These are phyloP conservation scores for Bicyclus anynana DNA, from an alignment of 1,140 invertebrate species.

Conservation along the genomic window DNA sequence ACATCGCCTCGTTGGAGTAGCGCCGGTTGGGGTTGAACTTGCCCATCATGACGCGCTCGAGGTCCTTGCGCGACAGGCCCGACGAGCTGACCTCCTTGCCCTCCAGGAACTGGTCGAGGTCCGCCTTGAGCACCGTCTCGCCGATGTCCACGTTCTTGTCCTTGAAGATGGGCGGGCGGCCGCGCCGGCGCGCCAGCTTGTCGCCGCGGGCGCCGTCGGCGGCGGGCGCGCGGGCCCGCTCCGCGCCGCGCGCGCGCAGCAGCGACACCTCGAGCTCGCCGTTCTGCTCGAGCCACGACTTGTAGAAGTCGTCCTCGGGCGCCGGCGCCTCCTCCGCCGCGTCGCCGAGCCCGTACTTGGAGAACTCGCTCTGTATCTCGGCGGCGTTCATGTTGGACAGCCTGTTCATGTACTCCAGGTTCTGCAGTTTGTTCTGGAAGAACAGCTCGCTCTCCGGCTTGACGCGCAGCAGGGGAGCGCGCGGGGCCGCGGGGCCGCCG, in stretches of 20 bases:
- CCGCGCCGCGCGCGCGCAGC: constrained; percentile 44
- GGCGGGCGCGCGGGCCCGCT: constrained; percentile 45
- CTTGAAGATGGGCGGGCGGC: constrained; percentile 62
- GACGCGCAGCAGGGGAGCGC: constrained; percentile 42
- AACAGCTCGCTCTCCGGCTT: constrained; percentile 68
- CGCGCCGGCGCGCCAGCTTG: constrained; percentile 42
- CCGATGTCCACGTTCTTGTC: constrained; percentile 65
- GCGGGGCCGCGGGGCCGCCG: background rate
- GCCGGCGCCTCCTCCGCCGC: constrained; percentile 41
- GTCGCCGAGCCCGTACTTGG: constrained; percentile 57
- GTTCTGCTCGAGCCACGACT: constrained; percentile 71
- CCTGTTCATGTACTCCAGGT: constrained; percentile 54
- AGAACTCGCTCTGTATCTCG: constrained; percentile 59
- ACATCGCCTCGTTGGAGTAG: constrained; percentile 70
- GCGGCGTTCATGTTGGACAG: constrained; percentile 57
- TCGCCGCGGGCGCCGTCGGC: constrained; percentile 42
- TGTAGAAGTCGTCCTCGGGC: constrained; percentile 66
- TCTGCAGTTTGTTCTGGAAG: constrained; percentile 60
- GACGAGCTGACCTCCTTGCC: constrained; percentile 73
- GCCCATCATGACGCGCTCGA: constrained; percentile 74
- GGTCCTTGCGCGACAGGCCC: constrained; percentile 65
- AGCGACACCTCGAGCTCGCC: constrained; percentile 71
- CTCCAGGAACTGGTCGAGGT: constrained; percentile 71
- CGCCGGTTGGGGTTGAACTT: constrained; percentile 73
- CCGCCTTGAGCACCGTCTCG: constrained; percentile 67